Conservation (phyloP, 2,113 vertebrate species). For the Perca fluviatilis region DNA sequence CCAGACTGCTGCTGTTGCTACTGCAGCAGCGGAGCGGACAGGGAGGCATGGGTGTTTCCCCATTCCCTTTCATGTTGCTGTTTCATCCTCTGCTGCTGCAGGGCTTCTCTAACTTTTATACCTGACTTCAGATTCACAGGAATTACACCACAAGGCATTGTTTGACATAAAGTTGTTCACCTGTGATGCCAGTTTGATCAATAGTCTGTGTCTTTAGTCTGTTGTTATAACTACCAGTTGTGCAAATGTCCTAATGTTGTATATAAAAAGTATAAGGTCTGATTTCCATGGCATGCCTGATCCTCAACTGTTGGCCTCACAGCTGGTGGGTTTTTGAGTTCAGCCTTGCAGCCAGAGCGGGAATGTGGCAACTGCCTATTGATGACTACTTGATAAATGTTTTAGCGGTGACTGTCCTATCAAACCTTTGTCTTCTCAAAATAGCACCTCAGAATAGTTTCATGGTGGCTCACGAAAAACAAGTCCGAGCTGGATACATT, state of each 20-base stretch:
- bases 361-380: constrained; percentile 92
- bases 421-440: constrained; percentile 77
- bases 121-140: constrained; percentile 8
- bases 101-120: constrained; percentile 57
- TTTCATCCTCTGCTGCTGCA: constrained; percentile 74
- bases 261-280: not conserved
- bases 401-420: constrained; percentile 88
- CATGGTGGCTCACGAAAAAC: not conserved
- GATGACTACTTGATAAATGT: constrained; percentile 92
- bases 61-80: constrained; percentile 70
- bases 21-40: constrained; percentile 53
- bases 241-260: not conserved
- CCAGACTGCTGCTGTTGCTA: constrained; percentile 61
- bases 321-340: constrained; percentile 79
- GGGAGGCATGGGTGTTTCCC: constrained; percentile 77
- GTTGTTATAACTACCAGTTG: constrained; percentile 4
- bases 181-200: not conserved
- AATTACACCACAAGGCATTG: not conserved
- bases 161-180: not conserved
- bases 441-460: constrained; percentile 55
- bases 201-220: not conserved
- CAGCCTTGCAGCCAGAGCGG: constrained; percentile 87
- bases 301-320: constrained; percentile 30
- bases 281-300: constrained; percentile 53
- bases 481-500: not conserved